phyloP scores from a whole-genome alignment of 2,797 vertebrate genomes.

The Heliangelus exortis region DNA sequence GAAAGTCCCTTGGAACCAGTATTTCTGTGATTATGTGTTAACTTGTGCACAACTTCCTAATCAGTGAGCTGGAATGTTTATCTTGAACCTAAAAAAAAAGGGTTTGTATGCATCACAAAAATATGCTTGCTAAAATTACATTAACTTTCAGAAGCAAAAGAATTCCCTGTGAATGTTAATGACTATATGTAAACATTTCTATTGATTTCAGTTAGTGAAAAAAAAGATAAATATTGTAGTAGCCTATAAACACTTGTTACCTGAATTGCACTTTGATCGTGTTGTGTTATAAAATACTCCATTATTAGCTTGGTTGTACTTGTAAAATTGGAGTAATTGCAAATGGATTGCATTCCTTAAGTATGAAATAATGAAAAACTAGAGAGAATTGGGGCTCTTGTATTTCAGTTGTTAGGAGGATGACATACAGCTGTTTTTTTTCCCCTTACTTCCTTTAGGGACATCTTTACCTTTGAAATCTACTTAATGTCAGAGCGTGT shows the following conservation, averaged over 20 bases:
- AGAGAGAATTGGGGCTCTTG: not conserved
- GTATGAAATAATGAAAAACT: not conserved
- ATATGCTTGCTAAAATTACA: not conserved
- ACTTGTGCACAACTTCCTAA: not conserved
- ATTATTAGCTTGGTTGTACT: not conserved
- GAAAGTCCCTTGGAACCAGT: not conserved
- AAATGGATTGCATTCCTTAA: not conserved
- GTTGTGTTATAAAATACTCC: not conserved
- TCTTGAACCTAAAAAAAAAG: not conserved
- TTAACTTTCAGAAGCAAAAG: not conserved
- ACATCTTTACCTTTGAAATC: slow-evolving; percentile 92
- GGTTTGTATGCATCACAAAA: not conserved
- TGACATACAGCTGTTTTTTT: slow-evolving; percentile 20
- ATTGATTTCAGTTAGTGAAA: not conserved
- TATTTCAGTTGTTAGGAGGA: slow-evolving; percentile 20
- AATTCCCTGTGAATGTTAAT: not conserved
- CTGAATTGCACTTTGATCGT: not conserved
- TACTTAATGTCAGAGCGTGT: slow-evolving; percentile 89
- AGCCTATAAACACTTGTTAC: not conserved
- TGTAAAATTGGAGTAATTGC: not conserved
- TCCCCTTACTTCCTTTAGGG: slow-evolving; percentile 77
- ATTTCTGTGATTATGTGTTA: not conserved
- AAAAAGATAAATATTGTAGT: not conserved
- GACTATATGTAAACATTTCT: not conserved
- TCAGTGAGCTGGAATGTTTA: not conserved